Percentiles rank a stretch among this genome's conserved stretches.
These are phyloP conservation scores for Zosterops japonicus DNA, from an alignment of 2,113 vertebrate species.

Conservation along the genomic window DNA sequence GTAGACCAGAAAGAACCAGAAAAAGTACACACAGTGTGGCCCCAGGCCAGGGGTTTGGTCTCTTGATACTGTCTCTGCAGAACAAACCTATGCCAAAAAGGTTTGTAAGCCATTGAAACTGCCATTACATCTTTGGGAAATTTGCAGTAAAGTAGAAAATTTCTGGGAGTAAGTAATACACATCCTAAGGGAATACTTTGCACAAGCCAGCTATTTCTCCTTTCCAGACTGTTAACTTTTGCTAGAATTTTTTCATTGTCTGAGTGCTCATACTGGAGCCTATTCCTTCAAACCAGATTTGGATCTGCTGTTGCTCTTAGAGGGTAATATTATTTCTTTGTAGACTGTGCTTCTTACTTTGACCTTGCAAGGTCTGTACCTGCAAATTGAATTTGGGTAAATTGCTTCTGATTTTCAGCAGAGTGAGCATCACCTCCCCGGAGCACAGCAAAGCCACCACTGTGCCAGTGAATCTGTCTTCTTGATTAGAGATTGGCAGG, in stretches of 20 bases:
- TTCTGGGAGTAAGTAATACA: neutral
- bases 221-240: neutral
- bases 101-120: neutral
- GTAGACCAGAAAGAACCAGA: neutral
- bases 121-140: neutral
- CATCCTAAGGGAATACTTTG: neutral
- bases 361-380: constrained; percentile 28
- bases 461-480: neutral
- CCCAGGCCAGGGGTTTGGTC: neutral
- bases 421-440: neutral
- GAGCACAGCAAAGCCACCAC: neutral
- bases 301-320: neutral
- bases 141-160: neutral
- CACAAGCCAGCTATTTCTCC: neutral
- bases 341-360: neutral
- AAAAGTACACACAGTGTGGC: neutral
- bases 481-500: constrained; percentile 42
- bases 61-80: neutral
- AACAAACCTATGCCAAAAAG: neutral
- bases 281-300: neutral
- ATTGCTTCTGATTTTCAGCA: constrained; percentile 29
- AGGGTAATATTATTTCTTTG: neutral
- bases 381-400: constrained; percentile 46
- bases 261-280: neutral
- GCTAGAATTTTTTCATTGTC: neutral